phyloP scores from a whole-genome alignment of 2,888 invertebrate genomes.

The Saturnia japonica region DNA sequence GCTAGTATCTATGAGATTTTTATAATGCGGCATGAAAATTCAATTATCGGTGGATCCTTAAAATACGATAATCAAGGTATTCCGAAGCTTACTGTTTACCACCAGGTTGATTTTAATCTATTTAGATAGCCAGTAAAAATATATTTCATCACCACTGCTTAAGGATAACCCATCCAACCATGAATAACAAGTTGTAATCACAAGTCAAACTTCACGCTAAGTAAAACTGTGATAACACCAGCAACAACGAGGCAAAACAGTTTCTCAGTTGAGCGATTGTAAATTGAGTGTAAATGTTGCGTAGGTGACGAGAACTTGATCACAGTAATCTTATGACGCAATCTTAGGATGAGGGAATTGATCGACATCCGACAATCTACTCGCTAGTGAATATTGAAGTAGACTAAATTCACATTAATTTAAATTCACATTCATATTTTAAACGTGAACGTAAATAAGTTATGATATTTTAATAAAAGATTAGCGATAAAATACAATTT shows the following conservation, averaged over 20 bases:
- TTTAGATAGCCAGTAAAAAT: background rate
- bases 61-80: too few relatives aligned
- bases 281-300: conserved; percentile 60
- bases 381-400: background rate
- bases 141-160: background rate
- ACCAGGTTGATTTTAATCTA: background rate
- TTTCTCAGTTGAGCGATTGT: conserved; percentile 26
- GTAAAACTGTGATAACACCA: background rate
- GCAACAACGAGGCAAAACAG: background rate
- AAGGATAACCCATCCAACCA: background rate
- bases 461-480: too few relatives aligned
- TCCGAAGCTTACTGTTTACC: background rate
- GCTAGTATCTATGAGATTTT: background rate
- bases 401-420: conserved; percentile 23
- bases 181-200: background rate
- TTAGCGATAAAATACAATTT: background rate
- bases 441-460: background rate
- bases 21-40: too few relatives aligned
- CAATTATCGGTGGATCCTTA: too few relatives aligned
- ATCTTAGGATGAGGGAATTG: conserved; percentile 21
- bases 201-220: background rate
- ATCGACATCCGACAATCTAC: conserved; percentile 33
- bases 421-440: too few relatives aligned
- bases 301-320: conserved; percentile 51
- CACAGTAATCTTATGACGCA: conserved; percentile 31